These are phyloP conservation scores for Lycaon pictus DNA, from an alignment of 2,113 vertebrate species.

Conservation along the genomic window DNA sequence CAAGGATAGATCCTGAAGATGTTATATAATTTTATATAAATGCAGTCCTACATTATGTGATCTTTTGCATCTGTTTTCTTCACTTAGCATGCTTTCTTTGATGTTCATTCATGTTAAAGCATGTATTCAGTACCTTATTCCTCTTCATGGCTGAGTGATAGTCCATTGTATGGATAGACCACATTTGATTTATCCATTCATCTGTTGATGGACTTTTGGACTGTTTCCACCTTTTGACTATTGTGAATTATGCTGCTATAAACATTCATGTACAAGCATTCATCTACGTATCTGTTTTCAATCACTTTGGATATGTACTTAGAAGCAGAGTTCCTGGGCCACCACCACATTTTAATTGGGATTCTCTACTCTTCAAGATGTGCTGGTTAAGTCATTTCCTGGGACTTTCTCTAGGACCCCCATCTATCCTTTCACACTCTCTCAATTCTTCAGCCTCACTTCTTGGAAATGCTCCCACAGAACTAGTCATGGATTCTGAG, in stretches of 20 bases:
- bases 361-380: neutral
- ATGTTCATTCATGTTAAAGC: neutral
- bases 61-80: neutral
- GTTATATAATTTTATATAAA: neutral
- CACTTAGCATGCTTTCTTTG: neutral
- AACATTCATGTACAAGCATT: neutral
- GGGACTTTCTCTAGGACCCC: neutral
- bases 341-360: neutral
- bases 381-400: neutral
- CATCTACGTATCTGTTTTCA: neutral
- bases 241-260: neutral
- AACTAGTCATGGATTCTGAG: neutral
- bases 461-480: neutral
- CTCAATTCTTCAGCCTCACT: neutral
- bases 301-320: neutral
- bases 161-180: neutral
- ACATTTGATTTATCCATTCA: neutral
- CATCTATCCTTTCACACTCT: neutral
- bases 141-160: neutral
- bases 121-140: neutral
- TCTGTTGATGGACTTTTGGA: neutral
- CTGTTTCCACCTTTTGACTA: neutral
- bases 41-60: neutral
- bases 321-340: neutral
- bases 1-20: neutral